These are phyloP conservation scores for Bellardia bayeri DNA, from an alignment of 2,888 invertebrate species.

Conservation along the genomic window DNA sequence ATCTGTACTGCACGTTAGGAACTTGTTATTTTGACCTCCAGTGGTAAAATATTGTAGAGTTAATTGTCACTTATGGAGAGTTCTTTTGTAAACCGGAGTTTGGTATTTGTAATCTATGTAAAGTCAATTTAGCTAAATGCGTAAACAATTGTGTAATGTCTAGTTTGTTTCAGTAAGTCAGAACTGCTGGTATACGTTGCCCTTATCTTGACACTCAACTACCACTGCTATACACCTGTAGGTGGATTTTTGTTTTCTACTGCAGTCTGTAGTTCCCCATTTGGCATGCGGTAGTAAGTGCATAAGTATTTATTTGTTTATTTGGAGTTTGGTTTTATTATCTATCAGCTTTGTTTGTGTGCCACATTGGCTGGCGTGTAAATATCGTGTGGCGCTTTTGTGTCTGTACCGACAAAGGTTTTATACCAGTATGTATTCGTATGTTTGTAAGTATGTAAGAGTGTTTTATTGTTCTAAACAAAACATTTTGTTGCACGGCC, in stretches of 20 bases:
- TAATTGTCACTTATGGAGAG: too few species aligned
- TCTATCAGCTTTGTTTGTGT: conserved; percentile 59
- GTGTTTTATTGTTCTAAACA: conserved; percentile 42
- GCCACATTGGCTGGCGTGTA: conserved; percentile 76
- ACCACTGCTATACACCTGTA: background rate
- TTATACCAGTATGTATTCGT: background rate
- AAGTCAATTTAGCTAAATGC: too few species aligned
- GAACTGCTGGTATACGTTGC: too few species aligned
- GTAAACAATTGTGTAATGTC: too few species aligned
- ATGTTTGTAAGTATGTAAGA: background rate
- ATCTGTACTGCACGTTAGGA: too few species aligned
- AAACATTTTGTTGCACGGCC: conserved; percentile 34
- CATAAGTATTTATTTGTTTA: conserved; percentile 26
- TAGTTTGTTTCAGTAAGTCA: too few species aligned
- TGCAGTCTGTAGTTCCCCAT: background rate
- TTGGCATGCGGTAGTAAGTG: conserved; percentile 9
- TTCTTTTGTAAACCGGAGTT: too few species aligned
- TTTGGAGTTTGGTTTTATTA: conserved; percentile 62
- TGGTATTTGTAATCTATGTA: too few species aligned
- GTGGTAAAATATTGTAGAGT: too few species aligned
- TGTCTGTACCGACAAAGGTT: conserved; percentile 79
- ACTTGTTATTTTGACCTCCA: too few species aligned
- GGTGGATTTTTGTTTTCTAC: background rate
- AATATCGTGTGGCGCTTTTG: conserved; percentile 82
- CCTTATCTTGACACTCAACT: background rate